phyloP scores from a whole-genome alignment of 2,797 vertebrate genomes.

The Aeoliscus strigatus region DNA sequence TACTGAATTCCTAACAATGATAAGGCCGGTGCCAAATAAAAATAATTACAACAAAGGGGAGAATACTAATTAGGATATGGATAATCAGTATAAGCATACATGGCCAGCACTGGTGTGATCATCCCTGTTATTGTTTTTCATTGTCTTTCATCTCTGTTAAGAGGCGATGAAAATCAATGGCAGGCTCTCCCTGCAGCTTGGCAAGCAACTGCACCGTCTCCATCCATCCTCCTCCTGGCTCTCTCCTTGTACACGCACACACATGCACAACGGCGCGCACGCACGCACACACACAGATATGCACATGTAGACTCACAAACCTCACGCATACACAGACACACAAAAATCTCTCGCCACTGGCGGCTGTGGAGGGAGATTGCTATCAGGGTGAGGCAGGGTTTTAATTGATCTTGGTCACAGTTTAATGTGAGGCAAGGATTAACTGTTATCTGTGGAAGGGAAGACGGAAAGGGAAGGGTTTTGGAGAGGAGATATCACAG shows the following conservation, averaged over 20 bases:
- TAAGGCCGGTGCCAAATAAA: slow-evolving; percentile 51
- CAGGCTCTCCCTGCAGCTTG: slow-evolving; percentile 64
- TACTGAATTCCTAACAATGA: slow-evolving; percentile 53
- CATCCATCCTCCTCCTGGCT: slow-evolving; percentile 45
- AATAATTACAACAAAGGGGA: slow-evolving; percentile 65
- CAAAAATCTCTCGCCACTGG: slow-evolving; percentile 54
- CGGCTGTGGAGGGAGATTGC: slow-evolving; percentile 67
- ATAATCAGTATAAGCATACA: slow-evolving; percentile 64
- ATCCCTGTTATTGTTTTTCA: slow-evolving; percentile 76
- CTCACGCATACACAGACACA: slow-evolving; percentile 21
- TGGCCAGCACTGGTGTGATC: slow-evolving; percentile 64
- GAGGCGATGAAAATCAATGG: slow-evolving; percentile 73
- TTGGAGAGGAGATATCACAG: slow-evolving; percentile 70
- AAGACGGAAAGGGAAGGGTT: slow-evolving; percentile 65
- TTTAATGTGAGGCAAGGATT: slow-evolving; percentile 78
- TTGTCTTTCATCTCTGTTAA: slow-evolving; percentile 74
- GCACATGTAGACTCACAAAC: slow-evolving; percentile 24
- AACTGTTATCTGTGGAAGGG: slow-evolving; percentile 71
- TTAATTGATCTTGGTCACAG: slow-evolving; percentile 84
- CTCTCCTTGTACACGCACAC: slow-evolving; percentile 25
- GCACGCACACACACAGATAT: slow-evolving; percentile 13
- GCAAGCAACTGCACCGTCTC: slow-evolving; percentile 47
- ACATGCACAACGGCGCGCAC: not conserved
- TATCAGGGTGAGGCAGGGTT: slow-evolving; percentile 69
- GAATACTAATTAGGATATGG: slow-evolving; percentile 65